Percentiles rank a stretch among this genome's conserved stretches.
These are phyloP conservation scores for Bombus huntii DNA, from an alignment of 1,140 invertebrate genomes.

Conservation along the genomic window DNA sequence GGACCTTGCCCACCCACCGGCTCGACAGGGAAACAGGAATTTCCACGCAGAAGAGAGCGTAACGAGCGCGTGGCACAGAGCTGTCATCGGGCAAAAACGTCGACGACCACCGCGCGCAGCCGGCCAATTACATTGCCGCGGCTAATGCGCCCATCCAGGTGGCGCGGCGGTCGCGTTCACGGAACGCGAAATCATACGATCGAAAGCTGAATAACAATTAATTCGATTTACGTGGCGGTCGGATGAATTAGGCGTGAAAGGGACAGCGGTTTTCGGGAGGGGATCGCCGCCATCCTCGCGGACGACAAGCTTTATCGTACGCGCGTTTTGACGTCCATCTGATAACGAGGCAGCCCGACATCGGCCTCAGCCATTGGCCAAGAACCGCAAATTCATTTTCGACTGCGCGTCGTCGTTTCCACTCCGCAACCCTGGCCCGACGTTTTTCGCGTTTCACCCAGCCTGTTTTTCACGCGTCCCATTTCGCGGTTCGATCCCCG, in stretches of 20 bases:
- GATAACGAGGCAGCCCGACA: slow-evolving; percentile 36
- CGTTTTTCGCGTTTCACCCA: slow-evolving; percentile 16
- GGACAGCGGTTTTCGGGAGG: slow-evolving; percentile 65
- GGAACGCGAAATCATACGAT: slow-evolving; percentile 48
- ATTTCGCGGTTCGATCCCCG: not conserved
- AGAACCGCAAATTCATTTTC: slow-evolving; percentile 64
- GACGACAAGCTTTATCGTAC: slow-evolving; percentile 43
- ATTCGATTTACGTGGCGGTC: slow-evolving; percentile 56
- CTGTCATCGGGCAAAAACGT: slow-evolving; percentile 23
- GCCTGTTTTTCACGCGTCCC: slow-evolving; percentile 27
- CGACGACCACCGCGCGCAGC: not conserved
- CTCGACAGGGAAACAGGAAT: not conserved
- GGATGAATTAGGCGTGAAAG: slow-evolving; percentile 63
- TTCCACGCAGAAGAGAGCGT: slow-evolving; percentile 6
- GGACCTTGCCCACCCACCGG: not conserved
- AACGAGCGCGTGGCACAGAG: slow-evolving; percentile 17
- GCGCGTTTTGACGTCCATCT: slow-evolving; percentile 64
- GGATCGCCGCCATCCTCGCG: slow-evolving; percentile 8
- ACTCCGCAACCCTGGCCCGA: not conserved
- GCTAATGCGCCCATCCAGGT: slow-evolving; percentile 35
- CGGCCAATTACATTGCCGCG: slow-evolving; percentile 36
- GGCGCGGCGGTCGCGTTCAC: not conserved
- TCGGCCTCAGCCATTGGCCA: slow-evolving; percentile 8
- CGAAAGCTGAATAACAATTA: slow-evolving; percentile 61
- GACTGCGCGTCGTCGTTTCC: slow-evolving; percentile 18